Conservation (phyloP, 2,113 vertebrate species). For the Daboia siamensis region DNA sequence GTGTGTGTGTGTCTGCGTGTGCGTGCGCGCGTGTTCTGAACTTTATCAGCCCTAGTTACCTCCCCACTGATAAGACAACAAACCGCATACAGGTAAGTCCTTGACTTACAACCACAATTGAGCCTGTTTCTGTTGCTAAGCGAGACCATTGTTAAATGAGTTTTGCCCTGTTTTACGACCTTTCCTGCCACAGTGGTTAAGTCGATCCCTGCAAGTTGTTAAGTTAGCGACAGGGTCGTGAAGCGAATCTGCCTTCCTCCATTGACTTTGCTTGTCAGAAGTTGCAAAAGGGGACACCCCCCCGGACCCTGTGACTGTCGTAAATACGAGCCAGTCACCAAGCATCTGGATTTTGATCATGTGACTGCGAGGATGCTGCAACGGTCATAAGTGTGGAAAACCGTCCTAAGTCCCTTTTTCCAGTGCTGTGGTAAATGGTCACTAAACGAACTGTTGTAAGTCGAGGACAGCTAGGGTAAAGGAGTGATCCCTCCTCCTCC, state of each 20-base stretch:
- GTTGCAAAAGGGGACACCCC: background rate
- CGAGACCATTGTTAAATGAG: no score
- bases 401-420: background rate
- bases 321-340: background rate
- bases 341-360: background rate
- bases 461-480: background rate
- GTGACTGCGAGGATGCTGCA: background rate
- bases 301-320: background rate
- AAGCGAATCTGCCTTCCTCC: background rate
- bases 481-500: background rate
- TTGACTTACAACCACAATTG: background rate
- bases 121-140: background rate
- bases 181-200: background rate
- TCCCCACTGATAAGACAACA: no score
- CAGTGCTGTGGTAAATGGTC: background rate
- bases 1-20: no score
- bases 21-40: no score
- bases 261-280: no score
- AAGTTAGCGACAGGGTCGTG: background rate
- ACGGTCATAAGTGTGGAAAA: background rate
- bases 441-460: background rate
- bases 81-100: background rate
- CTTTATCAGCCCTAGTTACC: no score
- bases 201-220: background rate
- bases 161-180: background rate